Percentiles rank a stretch among this genome's conserved stretches.
Conservation (phyloP, 1,140 invertebrate species). For the Ptiloglossa arizonensis region DNA sequence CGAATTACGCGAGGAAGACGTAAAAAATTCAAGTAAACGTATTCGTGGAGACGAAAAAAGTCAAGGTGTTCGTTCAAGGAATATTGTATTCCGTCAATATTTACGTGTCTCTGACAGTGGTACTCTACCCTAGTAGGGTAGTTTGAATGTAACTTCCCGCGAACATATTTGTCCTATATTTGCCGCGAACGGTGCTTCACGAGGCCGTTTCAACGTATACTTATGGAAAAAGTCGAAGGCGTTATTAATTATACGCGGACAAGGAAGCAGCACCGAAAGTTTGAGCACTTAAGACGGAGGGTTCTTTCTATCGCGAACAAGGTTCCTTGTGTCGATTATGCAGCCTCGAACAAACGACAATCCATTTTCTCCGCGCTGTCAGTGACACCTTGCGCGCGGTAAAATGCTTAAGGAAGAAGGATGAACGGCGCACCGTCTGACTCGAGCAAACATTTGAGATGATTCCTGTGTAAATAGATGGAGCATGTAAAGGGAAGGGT, state of each 20-base stretch:
- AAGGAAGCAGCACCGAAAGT: neutral
- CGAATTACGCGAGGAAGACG: no score
- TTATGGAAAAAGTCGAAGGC: neutral
- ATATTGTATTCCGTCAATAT: no score
- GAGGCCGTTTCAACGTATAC: neutral
- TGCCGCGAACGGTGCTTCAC: neutral
- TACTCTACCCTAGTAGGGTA: no score
- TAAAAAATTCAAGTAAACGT: no score
- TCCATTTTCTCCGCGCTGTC: constrained; percentile 19
- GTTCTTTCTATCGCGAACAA: neutral
- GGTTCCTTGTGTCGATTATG: constrained; percentile 17
- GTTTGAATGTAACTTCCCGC: neutral
- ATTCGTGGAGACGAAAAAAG: no score
- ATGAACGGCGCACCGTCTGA: neutral
- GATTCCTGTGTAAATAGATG: neutral
- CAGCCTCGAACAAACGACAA: constrained; percentile 14
- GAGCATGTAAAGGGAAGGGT: neutral
- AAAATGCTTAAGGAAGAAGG: neutral
- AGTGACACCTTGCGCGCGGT: constrained; percentile 5
- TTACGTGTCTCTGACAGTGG: no score
- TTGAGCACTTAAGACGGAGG: neutral
- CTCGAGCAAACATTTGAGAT: constrained; percentile 1
- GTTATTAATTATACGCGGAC: neutral
- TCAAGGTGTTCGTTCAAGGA: no score
- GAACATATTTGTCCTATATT: neutral